Percentiles rank a stretch among this genome's conserved stretches.
Evolutionary conservation across 2,113 vertebrate genomes (phyloP).

Genomic region (Gymnogyps californianus): DNA sequence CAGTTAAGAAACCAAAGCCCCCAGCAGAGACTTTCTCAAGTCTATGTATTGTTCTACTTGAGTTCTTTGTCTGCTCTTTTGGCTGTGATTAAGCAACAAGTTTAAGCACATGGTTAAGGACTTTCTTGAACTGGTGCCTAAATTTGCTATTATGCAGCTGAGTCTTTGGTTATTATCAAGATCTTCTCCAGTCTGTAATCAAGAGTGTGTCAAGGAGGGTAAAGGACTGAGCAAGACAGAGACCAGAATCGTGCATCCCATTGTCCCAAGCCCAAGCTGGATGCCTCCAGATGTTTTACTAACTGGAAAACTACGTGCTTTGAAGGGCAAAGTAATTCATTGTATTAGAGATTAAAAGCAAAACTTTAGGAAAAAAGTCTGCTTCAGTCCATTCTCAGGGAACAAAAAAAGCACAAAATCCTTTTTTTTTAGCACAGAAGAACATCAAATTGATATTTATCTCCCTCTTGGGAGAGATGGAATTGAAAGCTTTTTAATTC

Average conservation of each 20-base stretch:
- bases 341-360: background rate
- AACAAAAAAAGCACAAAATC: background rate
- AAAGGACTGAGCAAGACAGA: background rate
- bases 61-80: background rate
- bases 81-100: background rate
- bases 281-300: background rate
- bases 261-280: background rate
- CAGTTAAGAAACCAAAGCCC: background rate
- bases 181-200: background rate
- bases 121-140: background rate
- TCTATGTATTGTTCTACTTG: background rate
- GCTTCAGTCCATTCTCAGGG: background rate
- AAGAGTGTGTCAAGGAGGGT: background rate
- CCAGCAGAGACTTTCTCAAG: constrained; percentile 6
- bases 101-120: background rate
- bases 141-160: background rate
- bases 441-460: background rate
- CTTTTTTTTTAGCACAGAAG: background rate
- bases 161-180: background rate
- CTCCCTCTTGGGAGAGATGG: background rate
- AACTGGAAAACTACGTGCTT: background rate
- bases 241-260: background rate
- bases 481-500: constrained; percentile 25
- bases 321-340: background rate
- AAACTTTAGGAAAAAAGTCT: background rate